These are phyloP conservation scores for Cyprinodon diabolis DNA, from an alignment of 2,797 vertebrate species.

Conservation along the genomic window DNA sequence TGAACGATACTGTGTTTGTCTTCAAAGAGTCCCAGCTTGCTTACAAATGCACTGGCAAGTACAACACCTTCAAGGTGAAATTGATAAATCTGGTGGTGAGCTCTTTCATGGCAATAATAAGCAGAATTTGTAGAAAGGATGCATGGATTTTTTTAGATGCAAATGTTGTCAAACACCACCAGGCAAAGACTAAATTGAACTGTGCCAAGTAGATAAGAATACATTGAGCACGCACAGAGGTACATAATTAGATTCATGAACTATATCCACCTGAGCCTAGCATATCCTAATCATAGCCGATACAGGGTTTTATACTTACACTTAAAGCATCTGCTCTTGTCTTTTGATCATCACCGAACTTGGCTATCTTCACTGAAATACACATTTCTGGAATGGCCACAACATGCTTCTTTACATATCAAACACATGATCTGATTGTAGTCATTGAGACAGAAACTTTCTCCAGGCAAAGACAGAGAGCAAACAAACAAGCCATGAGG, in stretches of 20 bases:
- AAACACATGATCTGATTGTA: slow-evolving; percentile 69
- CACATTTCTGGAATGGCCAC: slow-evolving; percentile 46
- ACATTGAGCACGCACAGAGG: slow-evolving; percentile 57
- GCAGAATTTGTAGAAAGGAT: slow-evolving; percentile 63
- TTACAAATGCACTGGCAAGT: slow-evolving; percentile 75
- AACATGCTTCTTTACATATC: slow-evolving; percentile 59
- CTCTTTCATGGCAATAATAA: slow-evolving; percentile 74
- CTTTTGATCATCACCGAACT: slow-evolving; percentile 61
- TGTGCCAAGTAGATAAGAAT: slow-evolving; percentile 64
- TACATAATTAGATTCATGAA: slow-evolving; percentile 69
- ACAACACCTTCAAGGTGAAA: slow-evolving; percentile 82
- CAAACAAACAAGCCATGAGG: slow-evolving; percentile 77
- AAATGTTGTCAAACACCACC: slow-evolving; percentile 72
- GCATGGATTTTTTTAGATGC: slow-evolving; percentile 72
- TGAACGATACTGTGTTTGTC: slow-evolving; percentile 74
- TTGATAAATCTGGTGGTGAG: slow-evolving; percentile 77
- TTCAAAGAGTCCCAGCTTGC: slow-evolving; percentile 79
- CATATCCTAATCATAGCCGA: slow-evolving; percentile 56
- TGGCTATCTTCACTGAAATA: slow-evolving; percentile 62
- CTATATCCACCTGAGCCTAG: slow-evolving; percentile 58
- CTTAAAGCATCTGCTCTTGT: slow-evolving; percentile 45
- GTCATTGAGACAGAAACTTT: slow-evolving; percentile 75
- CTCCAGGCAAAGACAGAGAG: slow-evolving; percentile 63
- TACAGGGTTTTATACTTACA: slow-evolving; percentile 48
- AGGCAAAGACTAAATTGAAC: slow-evolving; percentile 68